Evolutionary conservation across 2,797 vertebrate species (phyloP), one percentile per base, ranked within the genome.

Genomic region (Adrianichthys oophorus): DNA sequence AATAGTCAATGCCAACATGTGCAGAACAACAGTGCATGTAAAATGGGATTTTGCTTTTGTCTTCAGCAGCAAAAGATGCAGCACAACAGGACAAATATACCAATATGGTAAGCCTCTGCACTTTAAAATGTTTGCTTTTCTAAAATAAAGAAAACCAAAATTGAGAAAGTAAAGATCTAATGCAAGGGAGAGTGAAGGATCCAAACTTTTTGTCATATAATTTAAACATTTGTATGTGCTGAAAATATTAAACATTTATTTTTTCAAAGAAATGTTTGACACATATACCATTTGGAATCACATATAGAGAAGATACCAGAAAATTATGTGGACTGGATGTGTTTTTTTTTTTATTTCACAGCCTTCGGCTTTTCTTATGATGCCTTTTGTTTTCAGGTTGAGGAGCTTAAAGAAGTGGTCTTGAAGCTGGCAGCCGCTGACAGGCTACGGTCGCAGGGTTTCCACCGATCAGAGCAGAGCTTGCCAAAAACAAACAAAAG

Each of bases 401-500:
- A 93, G 13, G 86, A 91, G 26, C 73, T 93, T 1, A 91, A 84
- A 67, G 76, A 88, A 40, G 78, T 84, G 0, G 78, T 94, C 19
- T 62, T 92, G 70, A 93, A 93, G 71, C 44, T 94, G 68, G 92
- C 88, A 4, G 89, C 89, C 1, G 87, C 86, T 1, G 87, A 92
- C 70, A 91, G 87, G 41, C 83, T 93, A 63, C 91, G 87, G 59
- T 90, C 90, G 56, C 92, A 91, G 60, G 87, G 78, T 44, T 91
- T 92, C 54, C 58, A 89, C 46, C 87, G 88, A 74, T 85, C 89
- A 44, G 90, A 92, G 45, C 92, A 92, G 84, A 82, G 47, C 56
- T 65, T 91, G 50, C 90, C 90, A 2, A 93, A 93, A 77, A 84
- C 89, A 41, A 92, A 78, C 72, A 93, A 93, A 77, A 92, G 92